Evolutionary conservation across 2,797 vertebrate genomes (phyloP), one percentile per base, ranked within the genome.

Genomic region (Chrosomus eos): DNA sequence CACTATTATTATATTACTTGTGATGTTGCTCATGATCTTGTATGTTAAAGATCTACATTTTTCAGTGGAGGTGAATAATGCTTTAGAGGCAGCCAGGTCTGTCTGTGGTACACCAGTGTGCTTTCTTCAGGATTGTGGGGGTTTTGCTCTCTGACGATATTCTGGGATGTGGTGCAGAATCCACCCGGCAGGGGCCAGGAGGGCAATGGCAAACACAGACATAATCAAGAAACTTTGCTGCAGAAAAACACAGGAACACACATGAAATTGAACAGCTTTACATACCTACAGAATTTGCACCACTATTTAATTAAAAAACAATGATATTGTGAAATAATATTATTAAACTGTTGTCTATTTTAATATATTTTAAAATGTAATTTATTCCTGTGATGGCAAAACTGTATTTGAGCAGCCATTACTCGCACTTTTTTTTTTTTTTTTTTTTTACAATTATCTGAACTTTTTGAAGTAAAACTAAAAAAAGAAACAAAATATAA

Each of bases 141-240:
- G 58, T 71, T 62, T 81, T 28, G 81, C 66, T 64, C 86, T 94
- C 80, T 90, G 92, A 51, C 90, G 93, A 73, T 95, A 95, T 81
- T 94, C 92, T 9, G 95, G 92, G 81, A 97, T 90, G 87, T 95
- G 95, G 80, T 89, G 90, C 85, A 97, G 88, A 86, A 97, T 90
- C 95, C 96, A 97, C 55, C 92, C 96, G 2, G 95, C 94, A 0
- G 95, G 96, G 64, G 89, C 89, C 83, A 97, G 92, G 87, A 96
- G 16, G 58, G 93, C 90, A 53, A 88, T 71, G 0, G 95, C 93
- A 71, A 97, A 95, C 82, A 95, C 93, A 0, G 91, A 93, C 88
- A 97, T 93, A 80, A 95, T 93, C 40, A 96, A 89, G 43, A 96
- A 58, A 33, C 94, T 96, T 92, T 96, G 95, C 96, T 97, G 92